Base-by-base conservation (phyloP, 1,140 invertebrate genomes). In the Lordiphosa collinella region DNA sequence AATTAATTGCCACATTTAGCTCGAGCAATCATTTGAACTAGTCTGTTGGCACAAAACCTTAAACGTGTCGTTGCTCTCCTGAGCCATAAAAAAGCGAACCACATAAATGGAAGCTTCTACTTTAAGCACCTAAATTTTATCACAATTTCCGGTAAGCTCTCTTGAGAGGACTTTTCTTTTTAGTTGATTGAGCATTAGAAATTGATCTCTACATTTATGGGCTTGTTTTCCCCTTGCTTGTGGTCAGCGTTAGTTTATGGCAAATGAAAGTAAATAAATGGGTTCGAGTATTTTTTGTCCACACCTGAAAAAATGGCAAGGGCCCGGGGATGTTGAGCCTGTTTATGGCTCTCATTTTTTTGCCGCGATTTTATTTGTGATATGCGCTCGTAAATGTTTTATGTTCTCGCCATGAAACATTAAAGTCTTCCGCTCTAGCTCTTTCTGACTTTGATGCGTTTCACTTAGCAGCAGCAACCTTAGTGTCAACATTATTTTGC, bases 141-240 rank as follows among this genome's bases (percentile, higher is more conserved):
- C 61, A 57, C 70, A 76, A 70, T 75, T 82, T 75, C 38, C 44
- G 36, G 11, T 37, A 40, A 32, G n/a, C 51, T 71, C 65, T 79
- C 53, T 74, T 55, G 25, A 68, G 43, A 32, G 74, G 35, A 61
- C 57, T 51, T 25, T 11, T 54, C 43, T 41, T 62, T 60, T 70
- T 67, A 82, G 78, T 71, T 82, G 71, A 84, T 84, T 80, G 78
- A 74, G 76, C 72, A 80, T 80, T 76, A 60, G 76, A 74, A 80
- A 80, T 80, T 80, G 76, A 84, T 72, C 78, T 76, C 50, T 64
- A 51, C 71, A 61, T 82, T 84, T 84, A 82, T 84, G 73, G 67
- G 67, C 67, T 63, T 84, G 78, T 68, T 69, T 66, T 65, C 51
- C 55, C 60, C 25, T 29, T 56, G 53, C 67, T 67, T 54, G 34